Evolutionary conservation across 2,113 vertebrate genomes (phyloP).

Genomic region (Ceyx melanurus): DNA sequence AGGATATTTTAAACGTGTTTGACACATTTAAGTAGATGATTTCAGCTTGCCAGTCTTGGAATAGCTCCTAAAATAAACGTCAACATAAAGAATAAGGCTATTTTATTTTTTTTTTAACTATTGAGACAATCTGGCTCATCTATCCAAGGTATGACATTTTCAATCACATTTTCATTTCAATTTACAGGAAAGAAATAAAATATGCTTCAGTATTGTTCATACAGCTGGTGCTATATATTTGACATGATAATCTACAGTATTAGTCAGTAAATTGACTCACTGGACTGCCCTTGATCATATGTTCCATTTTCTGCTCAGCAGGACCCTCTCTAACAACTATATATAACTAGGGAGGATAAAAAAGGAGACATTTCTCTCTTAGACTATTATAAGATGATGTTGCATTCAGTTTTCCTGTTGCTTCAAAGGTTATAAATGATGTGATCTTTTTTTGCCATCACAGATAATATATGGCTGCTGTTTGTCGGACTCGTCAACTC

Average conservation of each 20-base stretch:
- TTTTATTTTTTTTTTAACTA: constrained; percentile 30
- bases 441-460: constrained; percentile 25
- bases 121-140: constrained; percentile 16
- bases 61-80: not conserved
- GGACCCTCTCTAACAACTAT: constrained; percentile 41
- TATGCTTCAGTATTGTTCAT: constrained; percentile 33
- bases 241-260: constrained; percentile 58
- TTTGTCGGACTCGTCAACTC: constrained; percentile 25
- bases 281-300: constrained; percentile 61
- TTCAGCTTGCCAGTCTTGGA: constrained; percentile 17
- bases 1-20: not conserved
- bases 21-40: constrained; percentile 5
- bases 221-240: constrained; percentile 21
- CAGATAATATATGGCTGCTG: constrained; percentile 10
- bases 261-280: constrained; percentile 68
- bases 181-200: constrained; percentile 51
- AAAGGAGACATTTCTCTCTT: not conserved
- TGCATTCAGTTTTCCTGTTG: not conserved
- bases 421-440: constrained; percentile 50
- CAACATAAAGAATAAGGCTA: constrained; percentile 29
- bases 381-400: constrained; percentile 39
- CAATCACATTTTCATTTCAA: constrained; percentile 35
- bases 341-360: constrained; percentile 15
- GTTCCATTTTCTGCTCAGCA: constrained; percentile 52
- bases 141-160: constrained; percentile 14